Evolutionary conservation across 2,797 vertebrate species (phyloP).

Genomic region (Gastrophryne carolinensis): DNA sequence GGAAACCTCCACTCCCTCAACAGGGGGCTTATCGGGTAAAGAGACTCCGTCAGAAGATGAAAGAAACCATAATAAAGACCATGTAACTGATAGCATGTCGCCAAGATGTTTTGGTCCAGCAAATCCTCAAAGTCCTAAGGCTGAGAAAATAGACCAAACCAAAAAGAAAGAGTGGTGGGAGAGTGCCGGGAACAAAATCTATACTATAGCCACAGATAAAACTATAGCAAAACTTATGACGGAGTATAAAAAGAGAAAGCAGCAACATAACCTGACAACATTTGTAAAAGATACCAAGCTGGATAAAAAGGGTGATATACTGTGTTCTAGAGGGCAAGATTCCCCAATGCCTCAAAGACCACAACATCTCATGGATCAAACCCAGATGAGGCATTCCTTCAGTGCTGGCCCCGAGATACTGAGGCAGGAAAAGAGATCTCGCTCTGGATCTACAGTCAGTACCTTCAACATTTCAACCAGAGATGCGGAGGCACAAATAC

Average conservation of each 20-base stretch:
- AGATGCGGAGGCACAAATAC: slow-evolving; percentile 92
- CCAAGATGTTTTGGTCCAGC: slow-evolving; percentile 61
- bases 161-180: slow-evolving; percentile 97
- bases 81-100: slow-evolving; percentile 58
- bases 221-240: slow-evolving; percentile 92
- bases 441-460: slow-evolving; percentile 89
- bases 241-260: slow-evolving; percentile 91
- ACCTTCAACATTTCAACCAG: slow-evolving; percentile 83
- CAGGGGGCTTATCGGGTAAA: slow-evolving; percentile 77
- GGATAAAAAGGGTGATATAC: slow-evolving; percentile 68
- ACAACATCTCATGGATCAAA: slow-evolving; percentile 87
- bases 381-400: slow-evolving; percentile 88
- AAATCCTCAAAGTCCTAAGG: slow-evolving; percentile 69
- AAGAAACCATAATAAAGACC: slow-evolving; percentile 70
- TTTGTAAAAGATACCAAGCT: slow-evolving; percentile 81
- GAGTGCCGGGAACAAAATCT: slow-evolving; percentile 89
- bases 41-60: slow-evolving; percentile 88
- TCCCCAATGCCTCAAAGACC: slow-evolving; percentile 82
- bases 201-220: slow-evolving; percentile 90
- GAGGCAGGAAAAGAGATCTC: slow-evolving; percentile 85
- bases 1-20: slow-evolving; percentile 83
- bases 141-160: slow-evolving; percentile 71
- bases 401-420: slow-evolving; percentile 92
- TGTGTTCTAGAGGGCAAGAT: slow-evolving; percentile 66
- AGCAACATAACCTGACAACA: slow-evolving; percentile 81